Conservation (phyloP, 2,888 invertebrate genomes). For the Thelaira solivaga region DNA sequence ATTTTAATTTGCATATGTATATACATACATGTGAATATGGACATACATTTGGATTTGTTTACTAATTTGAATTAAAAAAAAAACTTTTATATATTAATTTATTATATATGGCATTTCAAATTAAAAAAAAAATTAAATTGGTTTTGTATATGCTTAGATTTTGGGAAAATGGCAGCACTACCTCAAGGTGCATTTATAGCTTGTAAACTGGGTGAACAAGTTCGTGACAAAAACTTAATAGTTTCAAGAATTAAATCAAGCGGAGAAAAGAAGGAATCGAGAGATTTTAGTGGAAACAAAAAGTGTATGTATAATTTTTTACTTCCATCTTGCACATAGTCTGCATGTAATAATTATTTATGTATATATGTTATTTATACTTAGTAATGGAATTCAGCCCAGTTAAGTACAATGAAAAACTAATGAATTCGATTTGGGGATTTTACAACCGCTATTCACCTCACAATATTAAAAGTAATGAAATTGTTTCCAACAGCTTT, state of each 20-base stretch:
- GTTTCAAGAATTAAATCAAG: slow-evolving; percentile 78
- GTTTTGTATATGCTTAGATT: slow-evolving; percentile 48
- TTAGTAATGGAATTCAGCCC: slow-evolving; percentile 83
- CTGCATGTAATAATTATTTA: not conserved
- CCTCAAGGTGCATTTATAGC: slow-evolving; percentile 87
- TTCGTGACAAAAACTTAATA: slow-evolving; percentile 77
- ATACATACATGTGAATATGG: too few relatives aligned
- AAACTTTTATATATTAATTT: not conserved
- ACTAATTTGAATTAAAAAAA: too few relatives aligned
- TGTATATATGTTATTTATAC: slow-evolving; percentile 3
- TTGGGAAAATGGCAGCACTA: slow-evolving; percentile 82
- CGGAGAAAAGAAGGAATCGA: slow-evolving; percentile 68
- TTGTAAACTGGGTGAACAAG: slow-evolving; percentile 81
- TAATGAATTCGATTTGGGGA: slow-evolving; percentile 96
- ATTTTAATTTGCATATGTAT: not conserved
- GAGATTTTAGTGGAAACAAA: slow-evolving; percentile 69
- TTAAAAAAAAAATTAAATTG: too few relatives aligned
- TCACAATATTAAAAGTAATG: slow-evolving; percentile 90
- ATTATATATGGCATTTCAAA: too few relatives aligned
- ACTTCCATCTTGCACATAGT: not conserved
- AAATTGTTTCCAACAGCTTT: slow-evolving; percentile 76
- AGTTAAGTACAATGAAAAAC: slow-evolving; percentile 88
- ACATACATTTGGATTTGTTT: too few relatives aligned
- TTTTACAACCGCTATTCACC: slow-evolving; percentile 92
- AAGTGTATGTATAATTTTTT: slow-evolving; percentile 70